Evolutionary conservation across 1,140 invertebrate genomes (phyloP).

Genomic region (Asbolus verrucosus): DNA sequence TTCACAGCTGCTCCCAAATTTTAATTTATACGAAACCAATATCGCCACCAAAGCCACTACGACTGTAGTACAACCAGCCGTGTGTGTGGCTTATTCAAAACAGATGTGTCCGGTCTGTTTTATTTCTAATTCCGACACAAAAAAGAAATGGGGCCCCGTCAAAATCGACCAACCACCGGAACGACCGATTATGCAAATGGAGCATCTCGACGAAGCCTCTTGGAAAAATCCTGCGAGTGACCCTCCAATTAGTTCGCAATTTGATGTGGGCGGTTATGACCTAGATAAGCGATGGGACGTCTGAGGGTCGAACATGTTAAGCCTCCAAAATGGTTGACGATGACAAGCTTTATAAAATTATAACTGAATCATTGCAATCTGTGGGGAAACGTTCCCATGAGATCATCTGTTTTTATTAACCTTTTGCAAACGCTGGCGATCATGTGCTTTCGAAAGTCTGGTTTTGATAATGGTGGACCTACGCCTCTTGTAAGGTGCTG

Average conservation of each 20-base stretch:
- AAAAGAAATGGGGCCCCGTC: constrained; percentile 12
- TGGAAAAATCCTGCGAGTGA: not conserved
- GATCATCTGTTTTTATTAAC: too few species aligned
- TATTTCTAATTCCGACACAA: constrained; percentile 38
- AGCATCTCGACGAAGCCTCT: not conserved
- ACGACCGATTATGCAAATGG: not conserved
- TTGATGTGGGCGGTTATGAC: constrained; percentile 20
- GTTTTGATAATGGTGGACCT: too few species aligned
- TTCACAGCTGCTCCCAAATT: constrained; percentile 9
- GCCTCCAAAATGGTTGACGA: too few species aligned
- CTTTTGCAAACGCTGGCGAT: too few species aligned
- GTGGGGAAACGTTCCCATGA: too few species aligned
- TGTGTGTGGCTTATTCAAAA: constrained; percentile 38
- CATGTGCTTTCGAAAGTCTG: too few species aligned
- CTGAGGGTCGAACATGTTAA: not conserved
- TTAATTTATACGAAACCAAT: too few species aligned
- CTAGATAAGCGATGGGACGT: constrained; percentile 12
- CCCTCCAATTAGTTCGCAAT: constrained; percentile 16
- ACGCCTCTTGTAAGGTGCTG: too few species aligned
- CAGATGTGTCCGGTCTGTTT: constrained; percentile 43
- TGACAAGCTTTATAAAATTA: too few species aligned
- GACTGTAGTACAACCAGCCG: not conserved
- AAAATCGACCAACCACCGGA: constrained; percentile 1
- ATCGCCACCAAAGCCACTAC: too few species aligned
- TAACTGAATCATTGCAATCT: too few species aligned